Evolutionary conservation across 1,140 invertebrate genomes (phyloP), one percentile per base, ranked within the genome.

Genomic region (Drosophila miranda): DNA sequence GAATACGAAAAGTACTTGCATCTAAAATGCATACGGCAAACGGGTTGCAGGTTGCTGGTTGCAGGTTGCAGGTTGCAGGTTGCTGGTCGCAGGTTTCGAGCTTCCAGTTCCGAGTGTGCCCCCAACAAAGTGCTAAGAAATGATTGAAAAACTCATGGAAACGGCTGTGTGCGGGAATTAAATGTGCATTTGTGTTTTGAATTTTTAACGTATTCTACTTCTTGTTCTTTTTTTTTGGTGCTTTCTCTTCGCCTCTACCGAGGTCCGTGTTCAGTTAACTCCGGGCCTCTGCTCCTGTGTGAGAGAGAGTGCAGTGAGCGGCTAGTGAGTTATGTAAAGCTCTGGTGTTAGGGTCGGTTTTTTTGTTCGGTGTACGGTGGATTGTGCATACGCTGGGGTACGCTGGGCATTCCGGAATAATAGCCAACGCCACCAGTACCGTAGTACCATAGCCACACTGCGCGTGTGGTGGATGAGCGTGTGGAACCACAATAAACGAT

Each of bases 321-420:
- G 68, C 64, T 51, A 68, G 63, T 69, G 72, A 75, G 82, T 86
- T 86, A 86, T 86, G 64, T 86, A 86, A 86, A 86, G 74, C 78
- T 62, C 63, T 51, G 71, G 70, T 71, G 54, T 55, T 59, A 55
- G 48, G 44, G 28, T 30, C 28, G 28, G 28, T 30, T 8, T 7
- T 11, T 55, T 71, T 44, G 41, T 62, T 72, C 52, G 53, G 62
- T 74, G 57, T 41, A 49, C 34, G 43, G 28, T 38, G 34, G 34
- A 13, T 38, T 38, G 34, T 38, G 34, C 34, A 38, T 38, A 38
- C 34, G 11, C 3, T 11, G 3, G 34, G 11, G 34, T 16, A 19
- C 19, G 19, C 19, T 19, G 19, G 19, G 19, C 19, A 19, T 19
- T 19, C 19, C 19, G 26, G 53, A 48, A 16, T 26, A 38, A 23